Evolutionary conservation across 2,113 vertebrate species (phyloP).

Genomic region (Phylloscopus trochiloides): DNA sequence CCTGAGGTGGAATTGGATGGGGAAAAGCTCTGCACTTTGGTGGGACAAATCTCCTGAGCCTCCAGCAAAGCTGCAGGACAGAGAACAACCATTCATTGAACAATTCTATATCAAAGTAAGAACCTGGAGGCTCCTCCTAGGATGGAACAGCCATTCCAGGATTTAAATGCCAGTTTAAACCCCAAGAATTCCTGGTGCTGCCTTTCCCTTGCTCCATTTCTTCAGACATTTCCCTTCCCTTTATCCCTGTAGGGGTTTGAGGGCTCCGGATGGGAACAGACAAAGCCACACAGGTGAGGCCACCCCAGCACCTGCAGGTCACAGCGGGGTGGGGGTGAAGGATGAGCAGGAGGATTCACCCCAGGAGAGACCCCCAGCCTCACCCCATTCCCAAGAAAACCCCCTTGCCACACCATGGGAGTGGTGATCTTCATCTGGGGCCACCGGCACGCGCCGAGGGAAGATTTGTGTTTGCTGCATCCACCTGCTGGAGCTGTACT

Average conservation of each 20-base stretch:
- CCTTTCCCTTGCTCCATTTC: background rate
- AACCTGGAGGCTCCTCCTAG: background rate
- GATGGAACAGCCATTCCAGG: background rate
- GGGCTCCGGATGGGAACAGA: background rate
- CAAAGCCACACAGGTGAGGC: background rate
- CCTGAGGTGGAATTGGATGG: background rate
- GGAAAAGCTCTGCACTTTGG: background rate
- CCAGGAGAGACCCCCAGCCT: background rate
- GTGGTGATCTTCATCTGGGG: rapidly evolving
- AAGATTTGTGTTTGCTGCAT: background rate
- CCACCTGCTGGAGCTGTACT: background rate
- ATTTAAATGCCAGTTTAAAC: background rate
- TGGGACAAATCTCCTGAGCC: background rate
- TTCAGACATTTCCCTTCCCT: background rate
- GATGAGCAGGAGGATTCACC: background rate
- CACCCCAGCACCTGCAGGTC: background rate
- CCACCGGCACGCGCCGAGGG: background rate
- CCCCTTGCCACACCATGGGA: background rate
- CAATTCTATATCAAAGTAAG: background rate
- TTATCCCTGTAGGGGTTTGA: background rate
- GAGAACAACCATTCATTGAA: background rate
- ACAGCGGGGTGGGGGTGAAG: background rate
- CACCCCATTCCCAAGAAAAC: background rate
- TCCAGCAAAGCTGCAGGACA: background rate
- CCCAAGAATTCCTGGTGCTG: background rate